These are phyloP conservation scores for Oryzias curvinotus DNA, from an alignment of 2,113 vertebrate species.

Conservation along the genomic window DNA sequence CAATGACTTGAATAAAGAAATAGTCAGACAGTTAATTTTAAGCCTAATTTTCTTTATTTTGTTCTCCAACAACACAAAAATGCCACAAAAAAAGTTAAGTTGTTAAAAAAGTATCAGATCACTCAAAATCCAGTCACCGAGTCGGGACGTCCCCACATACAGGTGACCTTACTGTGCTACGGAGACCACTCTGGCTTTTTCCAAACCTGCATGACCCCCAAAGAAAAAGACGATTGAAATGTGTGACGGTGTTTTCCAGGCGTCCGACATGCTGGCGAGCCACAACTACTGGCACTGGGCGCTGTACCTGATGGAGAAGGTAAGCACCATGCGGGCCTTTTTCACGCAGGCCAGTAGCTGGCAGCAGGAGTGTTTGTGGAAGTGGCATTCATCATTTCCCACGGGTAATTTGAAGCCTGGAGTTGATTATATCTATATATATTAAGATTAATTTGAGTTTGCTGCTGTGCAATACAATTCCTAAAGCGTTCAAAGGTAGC, in stretches of 20 bases:
- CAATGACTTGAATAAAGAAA: too few species aligned
- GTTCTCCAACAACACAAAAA: too few species aligned
- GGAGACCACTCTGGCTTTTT: not conserved
- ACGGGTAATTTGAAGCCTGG: constrained; percentile 46
- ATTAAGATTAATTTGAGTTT: constrained; percentile 63
- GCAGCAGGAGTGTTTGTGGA: constrained; percentile 32
- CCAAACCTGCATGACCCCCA: not conserved
- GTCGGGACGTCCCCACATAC: not conserved
- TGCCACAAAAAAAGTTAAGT: too few species aligned
- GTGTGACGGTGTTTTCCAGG: constrained; percentile 69
- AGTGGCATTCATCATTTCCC: constrained; percentile 49
- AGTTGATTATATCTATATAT: constrained; percentile 61
- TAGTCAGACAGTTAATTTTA: too few species aligned
- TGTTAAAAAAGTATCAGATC: too few species aligned
- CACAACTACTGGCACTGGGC: constrained; percentile 99
- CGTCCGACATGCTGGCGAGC: constrained; percentile 84
- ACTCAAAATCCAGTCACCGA: too few species aligned
- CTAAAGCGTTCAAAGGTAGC: constrained; percentile 32
- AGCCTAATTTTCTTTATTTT: too few species aligned
- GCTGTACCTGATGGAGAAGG: constrained; percentile 91
- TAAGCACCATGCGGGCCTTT: constrained; percentile 67
- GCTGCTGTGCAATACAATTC: constrained; percentile 28
- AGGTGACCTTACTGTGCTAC: not conserved
- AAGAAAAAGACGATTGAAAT: constrained; percentile 1
- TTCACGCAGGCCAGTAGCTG: constrained; percentile 43